These are phyloP conservation scores for Cochlearius cochlearius DNA, from an alignment of 2,113 vertebrate genomes.

Conservation along the genomic window DNA sequence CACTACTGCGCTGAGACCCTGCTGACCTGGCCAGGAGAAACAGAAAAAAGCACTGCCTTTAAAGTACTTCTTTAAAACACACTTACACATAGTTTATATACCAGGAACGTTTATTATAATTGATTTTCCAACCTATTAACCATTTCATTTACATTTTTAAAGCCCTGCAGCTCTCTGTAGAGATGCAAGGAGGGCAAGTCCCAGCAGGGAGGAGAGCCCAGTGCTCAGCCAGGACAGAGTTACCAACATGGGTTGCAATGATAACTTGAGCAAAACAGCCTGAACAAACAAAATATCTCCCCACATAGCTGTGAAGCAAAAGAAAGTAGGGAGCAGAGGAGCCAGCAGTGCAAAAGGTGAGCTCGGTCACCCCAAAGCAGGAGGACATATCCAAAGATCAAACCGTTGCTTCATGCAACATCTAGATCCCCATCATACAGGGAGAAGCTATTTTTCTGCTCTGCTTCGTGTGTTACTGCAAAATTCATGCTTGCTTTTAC, in stretches of 20 bases:
- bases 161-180: neutral
- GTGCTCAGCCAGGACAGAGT: neutral
- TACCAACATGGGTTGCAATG: fast-evolving
- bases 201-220: neutral
- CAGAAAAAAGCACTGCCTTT: slow-evolving; percentile 34
- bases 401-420: fast-evolving
- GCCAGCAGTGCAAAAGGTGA: neutral
- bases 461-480: neutral
- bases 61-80: slow-evolving; percentile 59
- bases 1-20: slow-evolving; percentile 3
- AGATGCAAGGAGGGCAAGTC: neutral
- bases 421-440: neutral
- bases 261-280: neutral
- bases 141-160: slow-evolving; percentile 43
- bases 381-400: neutral
- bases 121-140: slow-evolving; percentile 62
- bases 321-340: neutral
- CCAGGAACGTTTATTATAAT: slow-evolving; percentile 63
- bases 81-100: slow-evolving; percentile 55
- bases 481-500: slow-evolving; percentile 30
- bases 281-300: neutral
- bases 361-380: neutral
- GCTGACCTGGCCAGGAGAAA: slow-evolving; percentile 45
- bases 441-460: neutral
- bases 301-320: neutral